Percentiles rank a stretch among this genome's conserved stretches.
Evolutionary conservation across 2,797 vertebrate genomes (phyloP).

Genomic region (Dendrocincla fuliginosa): DNA sequence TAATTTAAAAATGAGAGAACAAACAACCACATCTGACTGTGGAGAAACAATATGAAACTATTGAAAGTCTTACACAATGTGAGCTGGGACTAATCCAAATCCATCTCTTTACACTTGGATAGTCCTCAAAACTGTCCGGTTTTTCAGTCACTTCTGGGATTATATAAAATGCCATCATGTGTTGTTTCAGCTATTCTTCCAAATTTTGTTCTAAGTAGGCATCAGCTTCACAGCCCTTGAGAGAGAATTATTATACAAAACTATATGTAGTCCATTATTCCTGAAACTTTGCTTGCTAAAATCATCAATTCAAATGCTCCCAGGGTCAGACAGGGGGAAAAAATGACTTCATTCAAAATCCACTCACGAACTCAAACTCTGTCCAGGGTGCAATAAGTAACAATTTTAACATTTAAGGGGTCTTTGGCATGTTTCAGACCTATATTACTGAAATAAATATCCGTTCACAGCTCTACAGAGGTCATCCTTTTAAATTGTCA

Average conservation of each 20-base stretch:
- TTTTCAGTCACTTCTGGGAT: constrained; percentile 64
- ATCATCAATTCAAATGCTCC: constrained; percentile 33
- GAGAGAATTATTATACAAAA: constrained; percentile 41
- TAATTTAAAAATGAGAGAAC: constrained; percentile 39
- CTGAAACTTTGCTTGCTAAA: constrained; percentile 28
- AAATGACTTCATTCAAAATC: constrained; percentile 42
- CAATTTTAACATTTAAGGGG: constrained; percentile 15
- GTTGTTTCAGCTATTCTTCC: constrained; percentile 71
- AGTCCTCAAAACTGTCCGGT: constrained; percentile 66
- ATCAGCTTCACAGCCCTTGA: constrained; percentile 35
- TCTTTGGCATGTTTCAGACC: constrained; percentile 21
- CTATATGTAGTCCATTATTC: constrained; percentile 24
- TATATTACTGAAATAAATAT: constrained; percentile 44
- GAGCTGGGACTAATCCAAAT: constrained; percentile 61
- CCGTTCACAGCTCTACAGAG: constrained; percentile 8
- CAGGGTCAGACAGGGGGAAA: neutral
- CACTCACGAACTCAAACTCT: constrained; percentile 11
- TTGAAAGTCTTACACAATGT: constrained; percentile 28
- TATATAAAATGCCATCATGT: constrained; percentile 74
- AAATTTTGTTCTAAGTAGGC: constrained; percentile 54
- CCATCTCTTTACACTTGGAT: constrained; percentile 64
- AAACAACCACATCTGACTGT: neutral
- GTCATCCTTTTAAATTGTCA: constrained; percentile 37
- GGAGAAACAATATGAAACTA: constrained; percentile 33
- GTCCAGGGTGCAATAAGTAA: constrained; percentile 48